Evolutionary conservation across 2,888 invertebrate species (phyloP), one percentile per base, ranked within the genome.

Genomic region (Lycophotia porphyrea): DNA sequence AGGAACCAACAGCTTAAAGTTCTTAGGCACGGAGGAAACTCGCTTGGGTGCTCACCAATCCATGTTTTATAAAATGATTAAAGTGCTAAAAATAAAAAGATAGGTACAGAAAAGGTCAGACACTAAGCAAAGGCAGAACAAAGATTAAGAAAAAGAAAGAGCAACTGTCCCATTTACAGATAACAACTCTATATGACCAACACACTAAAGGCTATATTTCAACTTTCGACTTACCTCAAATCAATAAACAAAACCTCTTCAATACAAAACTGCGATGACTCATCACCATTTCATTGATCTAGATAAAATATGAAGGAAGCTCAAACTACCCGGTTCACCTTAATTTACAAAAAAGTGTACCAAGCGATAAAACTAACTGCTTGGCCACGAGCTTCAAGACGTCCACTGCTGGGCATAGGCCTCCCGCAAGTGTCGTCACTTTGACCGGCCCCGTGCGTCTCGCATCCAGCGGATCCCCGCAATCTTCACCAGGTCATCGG

Each of bases 301-400:
- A 82, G 67, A 79, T 82, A 75, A 72, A 75, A 71, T 44, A 15
- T 60, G 34, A 27, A 69, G 74, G 69, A 76, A 80, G 21, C 63
- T 9, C 24, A 55, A 74, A 83, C 71, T 74, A 66, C 61, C 27
- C 65, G 74, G 63, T 76, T 80, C 61, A 83, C 82, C 74, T 76
- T 34, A 83, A 73, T 83, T 52, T 36, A 71, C 27, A 18, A 65
- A 76, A 75, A 83, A 82, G 60, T 76, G 71, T 76, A 68, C 64
- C 71, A 78, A 49, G 34, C 60, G 34, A 60, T 60, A 31, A 5
- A 34, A 34, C 21, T 5, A 21, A 60, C 31, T 9, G 11, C 31
- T 21, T 60, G 60, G 34, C 60, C 60, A 60, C 34, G 21, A 21
- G 0, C 60, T 60, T 21, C n/a, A n/a, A n/a, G n/a, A n/a, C n/a